phyloP scores from a whole-genome alignment of 2,797 vertebrate species.

The Cirrhinus molitorella region DNA sequence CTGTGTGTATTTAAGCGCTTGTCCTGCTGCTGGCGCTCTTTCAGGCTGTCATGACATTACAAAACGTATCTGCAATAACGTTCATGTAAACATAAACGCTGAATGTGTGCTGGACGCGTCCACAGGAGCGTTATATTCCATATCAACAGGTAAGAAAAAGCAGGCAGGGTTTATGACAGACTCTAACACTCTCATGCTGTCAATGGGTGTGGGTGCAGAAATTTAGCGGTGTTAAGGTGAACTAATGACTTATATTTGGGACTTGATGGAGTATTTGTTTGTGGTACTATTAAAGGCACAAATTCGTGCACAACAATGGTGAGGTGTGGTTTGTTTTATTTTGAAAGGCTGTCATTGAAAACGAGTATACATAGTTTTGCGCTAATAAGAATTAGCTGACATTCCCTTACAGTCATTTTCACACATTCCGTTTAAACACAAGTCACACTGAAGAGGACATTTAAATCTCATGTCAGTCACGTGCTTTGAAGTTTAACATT shows the following conservation, averaged over 20 bases:
- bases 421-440: background rate
- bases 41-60: constrained; percentile 3
- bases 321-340: background rate
- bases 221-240: background rate
- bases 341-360: background rate
- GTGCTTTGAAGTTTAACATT: background rate
- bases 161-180: background rate
- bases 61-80: background rate
- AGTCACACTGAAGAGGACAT: background rate
- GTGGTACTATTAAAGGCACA: background rate
- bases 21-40: constrained; percentile 1
- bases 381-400: background rate
- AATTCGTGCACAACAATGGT: too few species aligned
- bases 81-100: background rate
- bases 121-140: background rate
- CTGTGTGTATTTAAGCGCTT: constrained; percentile 30
- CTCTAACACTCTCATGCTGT: background rate
- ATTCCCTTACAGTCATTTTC: background rate
- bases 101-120: background rate
- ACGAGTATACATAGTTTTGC: too few species aligned
- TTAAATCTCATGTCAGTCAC: background rate
- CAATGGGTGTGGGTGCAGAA: constrained; percentile 7
- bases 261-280: background rate
- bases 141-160: constrained; percentile 33
- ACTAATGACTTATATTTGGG: background rate